A percentile compares a stretch with the other conserved stretches of the same genome.
Conservation (phyloP, 2,888 invertebrate genomes). For the Nomada hirtipes region DNA sequence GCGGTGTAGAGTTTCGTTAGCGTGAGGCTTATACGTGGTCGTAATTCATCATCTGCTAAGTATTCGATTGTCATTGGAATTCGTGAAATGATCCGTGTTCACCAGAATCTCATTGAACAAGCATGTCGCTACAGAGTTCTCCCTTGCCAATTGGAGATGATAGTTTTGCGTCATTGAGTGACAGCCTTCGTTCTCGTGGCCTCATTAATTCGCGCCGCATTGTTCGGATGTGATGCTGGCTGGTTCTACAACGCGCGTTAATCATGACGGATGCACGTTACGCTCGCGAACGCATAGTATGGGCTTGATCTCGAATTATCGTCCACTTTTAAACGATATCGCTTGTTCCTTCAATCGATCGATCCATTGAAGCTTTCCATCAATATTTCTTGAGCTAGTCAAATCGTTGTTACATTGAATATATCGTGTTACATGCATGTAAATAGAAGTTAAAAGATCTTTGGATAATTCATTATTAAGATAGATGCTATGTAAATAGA, state of each 20-base stretch:
- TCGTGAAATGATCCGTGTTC: conserved; percentile 28
- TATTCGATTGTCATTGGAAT: conserved; percentile 27
- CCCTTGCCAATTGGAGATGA: conserved; percentile 45
- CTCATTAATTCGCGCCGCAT: conserved; percentile 62
- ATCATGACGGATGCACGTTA: conserved; percentile 43
- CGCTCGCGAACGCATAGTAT: not conserved
- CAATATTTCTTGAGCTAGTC: no score
- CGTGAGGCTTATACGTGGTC: not conserved
- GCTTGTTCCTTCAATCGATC: not conserved
- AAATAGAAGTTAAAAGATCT: no score
- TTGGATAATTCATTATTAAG: no score
- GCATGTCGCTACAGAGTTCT: conserved; percentile 42
- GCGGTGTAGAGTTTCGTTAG: not conserved
- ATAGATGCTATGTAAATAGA: no score
- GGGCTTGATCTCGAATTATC: not conserved
- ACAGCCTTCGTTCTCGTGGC: conserved; percentile 50
- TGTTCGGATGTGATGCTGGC: conserved; percentile 48
- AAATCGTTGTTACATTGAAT: no score
- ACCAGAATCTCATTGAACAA: conserved; percentile 26
- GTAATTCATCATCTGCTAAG: conserved; percentile 27
- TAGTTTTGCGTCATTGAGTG: conserved; percentile 51
- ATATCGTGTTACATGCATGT: no score
- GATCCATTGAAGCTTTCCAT: no score
- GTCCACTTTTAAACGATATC: not conserved
- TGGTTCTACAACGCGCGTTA: conserved; percentile 46